A percentile compares a stretch with the other conserved stretches of the same genome.
phyloP scores from a whole-genome alignment of 2,113 vertebrate genomes.

The Ahaetulla prasina region DNA sequence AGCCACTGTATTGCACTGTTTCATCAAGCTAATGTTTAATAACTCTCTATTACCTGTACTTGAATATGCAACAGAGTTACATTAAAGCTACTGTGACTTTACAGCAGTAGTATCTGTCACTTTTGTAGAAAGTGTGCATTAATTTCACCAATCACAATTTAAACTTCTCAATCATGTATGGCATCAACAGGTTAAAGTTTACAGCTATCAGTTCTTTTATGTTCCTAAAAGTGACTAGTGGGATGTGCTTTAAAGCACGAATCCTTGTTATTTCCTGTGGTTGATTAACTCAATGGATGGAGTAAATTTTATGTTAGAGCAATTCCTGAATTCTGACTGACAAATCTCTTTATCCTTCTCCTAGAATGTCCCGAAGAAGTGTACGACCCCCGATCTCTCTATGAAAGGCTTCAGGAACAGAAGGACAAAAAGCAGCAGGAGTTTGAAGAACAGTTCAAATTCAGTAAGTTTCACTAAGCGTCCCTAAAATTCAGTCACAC shows the following conservation, averaged over 20 bases:
- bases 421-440: slow-evolving; percentile 98
- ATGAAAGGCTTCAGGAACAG: slow-evolving; percentile 92
- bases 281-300: not conserved
- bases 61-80: not conserved
- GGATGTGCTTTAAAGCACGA: not conserved
- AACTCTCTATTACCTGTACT: not conserved
- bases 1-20: not conserved
- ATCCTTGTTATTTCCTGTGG: not conserved
- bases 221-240: not conserved
- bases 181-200: not conserved
- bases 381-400: slow-evolving; percentile 88
- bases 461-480: slow-evolving; percentile 78
- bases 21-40: not conserved
- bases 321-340: not conserved
- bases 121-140: not conserved
- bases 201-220: not conserved
- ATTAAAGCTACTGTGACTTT: not conserved
- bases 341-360: slow-evolving; percentile 18
- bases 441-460: slow-evolving; percentile 97
- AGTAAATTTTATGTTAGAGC: not conserved
- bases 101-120: not conserved
- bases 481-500: not conserved
- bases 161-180: not conserved
- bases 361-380: slow-evolving; percentile 92
- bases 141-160: not conserved